Base-by-base conservation (phyloP, 2,888 invertebrate genomes). In the Oegoconia quadripuncta region DNA sequence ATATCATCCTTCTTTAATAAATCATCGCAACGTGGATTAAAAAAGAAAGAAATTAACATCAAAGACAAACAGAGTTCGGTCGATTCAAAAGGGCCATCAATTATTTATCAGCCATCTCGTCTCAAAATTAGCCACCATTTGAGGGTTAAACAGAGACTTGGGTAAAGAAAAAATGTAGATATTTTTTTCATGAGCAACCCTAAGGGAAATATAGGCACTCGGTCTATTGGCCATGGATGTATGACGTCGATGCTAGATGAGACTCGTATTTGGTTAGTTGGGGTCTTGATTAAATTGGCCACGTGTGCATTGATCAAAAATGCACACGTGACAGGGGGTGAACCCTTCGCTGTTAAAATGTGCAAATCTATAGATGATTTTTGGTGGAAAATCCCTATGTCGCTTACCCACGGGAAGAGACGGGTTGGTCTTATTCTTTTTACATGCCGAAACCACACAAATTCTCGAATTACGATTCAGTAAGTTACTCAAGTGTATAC, bases 31-130 rank as follows among this genome's bases (percentile, higher is more conserved):
- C 50, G 54, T 60, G 69, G 69, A 75, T 77, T 71, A 74, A 65
- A 73, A 72, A 71, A 58, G 57, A 53, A 60, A 52, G 64, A 74
- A 78, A 73, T 74, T 77, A 74, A 74, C 81, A 73, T 77, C 66
- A 76, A 83, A 83, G 74, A 77, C 74, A 78, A 81, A 82, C 73
- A 73, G 53, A 55, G 56, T 64, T 64, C 62, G 57, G 58, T 55
- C 68, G 62, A 75, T 72, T 69, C 69, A 62, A 76, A 74, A 72
- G 71, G 59, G 52, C 65, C 73, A 74, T 84, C 83, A 84, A 84
- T 84, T 82, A 81, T 83, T 77, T 80, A 84, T 80, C 69, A 81
- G 62, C 73, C 80, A 75, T 80, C 77, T 76, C 69, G 67, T 75
- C 71, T 73, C 57, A 63, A 75, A 82, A 84, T 84, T 82, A 81